Evolutionary conservation across 35 echinoderm and acorn worm genomes (phyloP).

Genomic region (Chiridota heheva): DNA sequence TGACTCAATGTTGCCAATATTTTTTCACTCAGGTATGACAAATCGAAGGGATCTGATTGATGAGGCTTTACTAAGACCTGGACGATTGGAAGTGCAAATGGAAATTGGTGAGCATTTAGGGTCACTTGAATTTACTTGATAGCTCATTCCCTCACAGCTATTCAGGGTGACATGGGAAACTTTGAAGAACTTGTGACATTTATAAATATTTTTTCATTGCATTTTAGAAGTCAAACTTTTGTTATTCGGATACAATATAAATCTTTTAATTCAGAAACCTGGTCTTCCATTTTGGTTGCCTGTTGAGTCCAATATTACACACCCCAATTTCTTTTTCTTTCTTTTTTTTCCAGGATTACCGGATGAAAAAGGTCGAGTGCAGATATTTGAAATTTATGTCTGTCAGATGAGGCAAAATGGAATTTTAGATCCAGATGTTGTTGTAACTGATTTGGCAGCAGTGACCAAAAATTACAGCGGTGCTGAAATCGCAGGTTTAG

Average conservation of each 20-base stretch:
- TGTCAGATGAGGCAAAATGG: conserved; percentile 78
- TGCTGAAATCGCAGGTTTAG: conserved; percentile 95
- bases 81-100: conserved; percentile 95
- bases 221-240: too few relatives aligned
- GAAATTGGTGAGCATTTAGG: conserved; percentile 73
- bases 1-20: too few relatives aligned
- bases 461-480: conserved; percentile 97
- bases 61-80: conserved; percentile 89
- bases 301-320: too few relatives aligned
- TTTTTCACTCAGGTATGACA: conserved; percentile 81
- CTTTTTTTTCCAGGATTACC: conserved; percentile 73
- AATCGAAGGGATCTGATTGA: conserved; percentile 95
- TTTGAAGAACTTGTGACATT: too few relatives aligned
- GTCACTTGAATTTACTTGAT: not conserved
- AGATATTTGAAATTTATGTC: conserved; percentile 98
- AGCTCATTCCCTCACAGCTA: too few relatives aligned
- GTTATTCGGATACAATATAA: too few relatives aligned
- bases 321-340: too few relatives aligned
- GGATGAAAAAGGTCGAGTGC: conserved; percentile 81
- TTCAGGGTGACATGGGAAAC: too few relatives aligned
- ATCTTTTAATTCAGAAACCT: too few relatives aligned
- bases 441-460: conserved; percentile 64
- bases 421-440: conserved; percentile 73
- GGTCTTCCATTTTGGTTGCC: too few relatives aligned
- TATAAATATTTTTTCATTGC: too few relatives aligned